Percentiles rank a stretch among this genome's conserved stretches.
phyloP scores from a whole-genome alignment of 2,113 vertebrate genomes.

The Pimephales promelas region DNA sequence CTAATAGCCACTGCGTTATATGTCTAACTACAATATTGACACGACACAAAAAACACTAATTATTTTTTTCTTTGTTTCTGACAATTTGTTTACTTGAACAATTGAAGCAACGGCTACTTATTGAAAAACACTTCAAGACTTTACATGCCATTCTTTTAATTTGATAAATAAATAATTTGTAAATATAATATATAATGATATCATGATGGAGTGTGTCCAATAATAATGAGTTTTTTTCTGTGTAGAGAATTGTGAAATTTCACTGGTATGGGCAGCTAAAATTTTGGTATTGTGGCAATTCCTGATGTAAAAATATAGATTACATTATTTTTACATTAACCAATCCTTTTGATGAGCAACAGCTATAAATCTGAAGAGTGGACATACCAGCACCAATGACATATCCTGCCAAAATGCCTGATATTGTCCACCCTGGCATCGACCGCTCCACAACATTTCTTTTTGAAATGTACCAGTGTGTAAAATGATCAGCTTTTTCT shows the following conservation, averaged over 20 bases:
- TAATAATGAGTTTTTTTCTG: neutral
- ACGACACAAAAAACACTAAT: neutral
- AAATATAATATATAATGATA: too few relatives aligned
- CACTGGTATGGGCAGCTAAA: neutral
- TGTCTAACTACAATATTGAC: neutral
- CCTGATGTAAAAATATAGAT: neutral
- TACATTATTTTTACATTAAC: neutral
- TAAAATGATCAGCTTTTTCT: conserved; percentile 15
- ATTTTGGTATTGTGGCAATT: neutral
- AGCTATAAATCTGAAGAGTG: neutral
- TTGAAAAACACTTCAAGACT: neutral
- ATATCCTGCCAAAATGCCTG: conserved; percentile 28
- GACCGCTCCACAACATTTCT: neutral
- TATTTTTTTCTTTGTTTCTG: neutral
- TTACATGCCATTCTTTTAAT: neutral
- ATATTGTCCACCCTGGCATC: conserved; percentile 14
- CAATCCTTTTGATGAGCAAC: neutral
- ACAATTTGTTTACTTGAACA: neutral
- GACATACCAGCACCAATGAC: neutral
- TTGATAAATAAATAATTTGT: too few relatives aligned
- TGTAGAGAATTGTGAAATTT: neutral
- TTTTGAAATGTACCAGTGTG: neutral
- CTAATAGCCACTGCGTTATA: neutral
- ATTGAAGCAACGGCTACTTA: neutral
- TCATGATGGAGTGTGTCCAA: neutral